These are phyloP conservation scores for Mareca strepera DNA, from an alignment of 2,797 vertebrate species.

Conservation along the genomic window DNA sequence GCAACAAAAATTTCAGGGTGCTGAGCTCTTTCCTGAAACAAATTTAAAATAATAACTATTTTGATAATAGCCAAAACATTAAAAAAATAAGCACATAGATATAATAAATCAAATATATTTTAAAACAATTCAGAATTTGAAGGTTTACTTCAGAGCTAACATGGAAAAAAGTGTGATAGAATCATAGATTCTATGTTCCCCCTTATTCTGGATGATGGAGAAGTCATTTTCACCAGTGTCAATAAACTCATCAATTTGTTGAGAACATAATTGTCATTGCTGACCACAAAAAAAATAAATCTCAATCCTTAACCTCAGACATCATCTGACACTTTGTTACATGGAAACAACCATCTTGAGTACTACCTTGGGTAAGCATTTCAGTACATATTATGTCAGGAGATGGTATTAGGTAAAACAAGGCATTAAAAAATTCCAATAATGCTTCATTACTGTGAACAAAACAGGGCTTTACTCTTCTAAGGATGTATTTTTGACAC, in stretches of 20 bases:
- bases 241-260: background rate
- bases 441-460: background rate
- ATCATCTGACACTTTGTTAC: background rate
- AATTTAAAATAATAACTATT: background rate
- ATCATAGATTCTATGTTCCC: background rate
- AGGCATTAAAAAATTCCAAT: background rate
- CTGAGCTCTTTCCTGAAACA: background rate
- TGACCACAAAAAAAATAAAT: background rate
- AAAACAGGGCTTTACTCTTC: background rate
- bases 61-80: background rate
- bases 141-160: background rate
- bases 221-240: background rate
- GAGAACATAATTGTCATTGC: background rate
- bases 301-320: background rate
- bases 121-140: background rate
- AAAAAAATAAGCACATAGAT: background rate
- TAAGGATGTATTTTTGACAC: background rate
- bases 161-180: background rate
- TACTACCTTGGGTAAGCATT: background rate
- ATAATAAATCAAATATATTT: background rate
- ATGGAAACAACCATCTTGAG: background rate
- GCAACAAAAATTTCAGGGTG: constrained; percentile 18
- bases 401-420: background rate
- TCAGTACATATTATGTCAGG: background rate
- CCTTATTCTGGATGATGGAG: background rate